Conservation (phyloP, 2,797 vertebrate species). For the Mormyrus hasselquistii region DNA sequence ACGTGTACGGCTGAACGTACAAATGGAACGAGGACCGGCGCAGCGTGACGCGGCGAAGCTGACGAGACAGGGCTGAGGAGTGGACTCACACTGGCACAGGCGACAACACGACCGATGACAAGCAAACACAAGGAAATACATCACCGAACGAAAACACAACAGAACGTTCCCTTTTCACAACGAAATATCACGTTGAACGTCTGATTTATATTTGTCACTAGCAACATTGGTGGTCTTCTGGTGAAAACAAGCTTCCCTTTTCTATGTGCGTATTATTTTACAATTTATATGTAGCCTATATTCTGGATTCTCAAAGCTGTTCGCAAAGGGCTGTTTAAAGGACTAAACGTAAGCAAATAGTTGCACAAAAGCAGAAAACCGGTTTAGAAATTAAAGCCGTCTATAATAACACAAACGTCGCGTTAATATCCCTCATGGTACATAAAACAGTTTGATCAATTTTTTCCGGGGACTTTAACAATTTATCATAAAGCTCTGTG, state of each 20-base stretch:
- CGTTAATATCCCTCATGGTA: background rate
- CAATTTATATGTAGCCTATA: background rate
- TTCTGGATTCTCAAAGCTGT: background rate
- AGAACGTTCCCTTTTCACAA: background rate
- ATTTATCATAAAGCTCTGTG: background rate
- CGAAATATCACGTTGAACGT: background rate
- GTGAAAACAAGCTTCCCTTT: background rate
- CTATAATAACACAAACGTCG: background rate
- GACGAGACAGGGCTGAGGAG: slow-evolving; percentile 10
- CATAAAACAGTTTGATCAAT: background rate
- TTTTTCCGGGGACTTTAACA: background rate
- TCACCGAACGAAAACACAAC: background rate
- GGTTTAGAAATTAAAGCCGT: background rate
- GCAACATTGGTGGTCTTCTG: background rate
- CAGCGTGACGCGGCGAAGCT: background rate
- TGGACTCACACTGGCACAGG: slow-evolving; percentile 8
- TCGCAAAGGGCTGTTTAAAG: background rate
- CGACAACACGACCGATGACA: slow-evolving; percentile 6
- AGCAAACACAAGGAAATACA: background rate
- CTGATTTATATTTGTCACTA: background rate
- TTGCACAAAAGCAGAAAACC: background rate
- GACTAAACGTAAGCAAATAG: background rate
- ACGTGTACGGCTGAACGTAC: background rate
- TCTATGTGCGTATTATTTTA: background rate
- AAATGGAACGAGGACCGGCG: slow-evolving; percentile 5